phyloP scores from a whole-genome alignment of 2,113 vertebrate genomes.

The Emydura subglobosa region DNA sequence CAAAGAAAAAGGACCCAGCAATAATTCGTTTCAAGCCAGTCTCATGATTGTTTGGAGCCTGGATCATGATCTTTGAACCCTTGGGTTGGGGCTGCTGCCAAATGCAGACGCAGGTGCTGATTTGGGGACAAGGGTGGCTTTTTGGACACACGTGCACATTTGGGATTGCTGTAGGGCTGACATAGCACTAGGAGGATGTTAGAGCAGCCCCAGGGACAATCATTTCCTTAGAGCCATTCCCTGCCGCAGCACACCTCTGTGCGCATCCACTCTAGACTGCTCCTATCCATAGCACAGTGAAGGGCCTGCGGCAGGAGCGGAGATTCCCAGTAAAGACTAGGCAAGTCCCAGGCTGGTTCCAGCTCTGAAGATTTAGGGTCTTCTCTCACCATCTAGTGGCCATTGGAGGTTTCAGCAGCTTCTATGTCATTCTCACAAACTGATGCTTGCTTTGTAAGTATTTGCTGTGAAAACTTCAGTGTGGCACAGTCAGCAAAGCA shows the following conservation, averaged over 20 bases:
- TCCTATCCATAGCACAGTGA: neutral
- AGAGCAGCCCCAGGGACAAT: neutral
- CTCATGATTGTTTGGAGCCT: neutral
- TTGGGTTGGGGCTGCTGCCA: neutral
- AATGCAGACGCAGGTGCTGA: neutral
- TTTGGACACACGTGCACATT: neutral
- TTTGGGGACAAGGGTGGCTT: neutral
- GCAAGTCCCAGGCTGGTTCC: neutral
- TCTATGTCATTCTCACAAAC: neutral
- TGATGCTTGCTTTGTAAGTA: no score
- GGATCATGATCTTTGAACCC: neutral
- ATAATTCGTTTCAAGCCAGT: neutral
- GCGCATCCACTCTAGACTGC: no score
- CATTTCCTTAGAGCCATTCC: no score
- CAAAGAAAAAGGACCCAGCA: neutral
- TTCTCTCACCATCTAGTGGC: neutral
- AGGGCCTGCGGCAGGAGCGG: neutral
- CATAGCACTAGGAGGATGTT: neutral
- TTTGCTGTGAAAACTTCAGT: no score
- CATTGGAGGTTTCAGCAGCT: neutral
- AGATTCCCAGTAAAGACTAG: neutral
- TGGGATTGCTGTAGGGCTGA: neutral
- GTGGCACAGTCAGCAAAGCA: no score
- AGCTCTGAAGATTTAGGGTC: neutral
- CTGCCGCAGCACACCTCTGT: neutral